Evolutionary conservation across 2,113 vertebrate genomes (phyloP).

Genomic region (Hypomesus transpacificus): DNA sequence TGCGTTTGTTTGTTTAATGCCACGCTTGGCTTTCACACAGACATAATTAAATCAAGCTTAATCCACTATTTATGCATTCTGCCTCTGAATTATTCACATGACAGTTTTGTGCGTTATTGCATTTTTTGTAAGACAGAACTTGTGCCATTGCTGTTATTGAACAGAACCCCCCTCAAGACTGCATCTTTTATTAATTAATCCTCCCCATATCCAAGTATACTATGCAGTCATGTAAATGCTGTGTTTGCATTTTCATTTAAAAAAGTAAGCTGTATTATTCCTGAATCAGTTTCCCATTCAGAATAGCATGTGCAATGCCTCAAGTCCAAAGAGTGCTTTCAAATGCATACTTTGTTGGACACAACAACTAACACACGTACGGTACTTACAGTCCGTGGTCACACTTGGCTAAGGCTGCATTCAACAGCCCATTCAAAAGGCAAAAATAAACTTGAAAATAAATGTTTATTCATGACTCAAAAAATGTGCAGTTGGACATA

Average conservation of each 20-base stretch:
- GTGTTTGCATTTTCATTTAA: constrained; percentile 60
- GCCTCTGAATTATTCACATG: constrained; percentile 74
- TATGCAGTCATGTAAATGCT: constrained; percentile 61
- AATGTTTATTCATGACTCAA: too few species aligned
- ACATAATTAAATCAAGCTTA: constrained; percentile 76
- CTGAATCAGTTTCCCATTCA: constrained; percentile 27
- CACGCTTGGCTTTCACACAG: constrained; percentile 57
- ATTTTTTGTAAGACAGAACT: constrained; percentile 66
- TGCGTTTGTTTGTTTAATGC: constrained; percentile 67
- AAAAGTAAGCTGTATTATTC: constrained; percentile 56
- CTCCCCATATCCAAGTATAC: constrained; percentile 40
- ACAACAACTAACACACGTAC: background rate
- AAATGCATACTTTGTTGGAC: background rate
- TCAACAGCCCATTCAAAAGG: too few species aligned
- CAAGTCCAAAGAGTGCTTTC: constrained; percentile 11
- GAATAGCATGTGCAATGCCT: constrained; percentile 51
- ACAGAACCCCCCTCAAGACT: constrained; percentile 57
- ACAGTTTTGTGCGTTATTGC: constrained; percentile 73
- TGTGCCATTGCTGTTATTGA: constrained; percentile 60
- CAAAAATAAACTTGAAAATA: constrained; percentile 23
- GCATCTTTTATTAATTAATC: constrained; percentile 71
- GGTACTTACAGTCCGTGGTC: background rate
- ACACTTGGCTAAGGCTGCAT: background rate
- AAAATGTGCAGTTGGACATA: background rate
- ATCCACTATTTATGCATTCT: constrained; percentile 76